phyloP scores from a whole-genome alignment of 2,888 invertebrate species.

The Tetragnatha montana region DNA sequence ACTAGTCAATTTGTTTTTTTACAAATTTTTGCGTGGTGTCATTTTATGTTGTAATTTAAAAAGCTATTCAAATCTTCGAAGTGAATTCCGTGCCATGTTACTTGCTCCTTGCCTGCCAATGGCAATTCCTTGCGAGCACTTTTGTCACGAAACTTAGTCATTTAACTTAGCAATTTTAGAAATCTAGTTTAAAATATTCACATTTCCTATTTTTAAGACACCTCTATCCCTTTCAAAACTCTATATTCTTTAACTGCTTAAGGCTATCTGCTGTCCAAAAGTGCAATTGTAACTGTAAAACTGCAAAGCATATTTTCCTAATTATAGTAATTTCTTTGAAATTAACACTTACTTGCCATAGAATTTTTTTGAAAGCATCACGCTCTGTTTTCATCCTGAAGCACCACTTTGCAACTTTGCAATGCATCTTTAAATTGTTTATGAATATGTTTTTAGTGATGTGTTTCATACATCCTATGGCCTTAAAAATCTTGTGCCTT shows the following conservation, averaged over 20 bases:
- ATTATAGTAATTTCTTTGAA: too few relatives aligned
- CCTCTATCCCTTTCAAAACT: background rate
- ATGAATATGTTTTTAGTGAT: background rate
- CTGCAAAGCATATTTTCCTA: background rate
- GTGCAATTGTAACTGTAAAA: background rate
- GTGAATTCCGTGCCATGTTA: slow-evolving; percentile 68
- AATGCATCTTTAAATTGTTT: background rate
- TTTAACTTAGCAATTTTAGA: slow-evolving; percentile 53
- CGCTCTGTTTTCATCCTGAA: background rate
- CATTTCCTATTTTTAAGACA: slow-evolving; percentile 40
- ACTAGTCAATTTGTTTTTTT: slow-evolving; percentile 64
- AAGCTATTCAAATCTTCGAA: slow-evolving; percentile 18
- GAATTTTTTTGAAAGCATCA: background rate
- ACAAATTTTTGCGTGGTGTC: slow-evolving; percentile 36
- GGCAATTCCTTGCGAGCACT: slow-evolving; percentile 34
- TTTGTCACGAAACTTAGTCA: slow-evolving; percentile 49
- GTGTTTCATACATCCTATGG: background rate
- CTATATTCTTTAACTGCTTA: background rate
- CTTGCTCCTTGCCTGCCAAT: slow-evolving; percentile 6
- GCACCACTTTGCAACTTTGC: background rate
- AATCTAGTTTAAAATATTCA: slow-evolving; percentile 22
- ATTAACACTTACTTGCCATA: too few relatives aligned
- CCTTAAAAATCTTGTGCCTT: slow-evolving; percentile 45
- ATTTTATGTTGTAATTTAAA: slow-evolving; percentile 34
- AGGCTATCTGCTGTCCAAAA: background rate